phyloP scores from a whole-genome alignment of 2,888 invertebrate genomes.

The Brachypalpus laphriformis region DNA sequence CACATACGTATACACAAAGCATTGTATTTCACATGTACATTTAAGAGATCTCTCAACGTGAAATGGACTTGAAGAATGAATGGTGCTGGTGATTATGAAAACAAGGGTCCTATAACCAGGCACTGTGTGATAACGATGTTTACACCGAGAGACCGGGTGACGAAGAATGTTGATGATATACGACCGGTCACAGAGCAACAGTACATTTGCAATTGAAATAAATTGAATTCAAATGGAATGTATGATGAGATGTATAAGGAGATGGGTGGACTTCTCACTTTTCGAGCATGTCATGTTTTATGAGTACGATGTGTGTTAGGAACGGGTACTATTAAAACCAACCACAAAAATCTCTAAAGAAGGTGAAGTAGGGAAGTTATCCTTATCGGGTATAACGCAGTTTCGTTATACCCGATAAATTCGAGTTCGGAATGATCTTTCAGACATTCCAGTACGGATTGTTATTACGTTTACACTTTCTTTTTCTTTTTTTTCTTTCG shows the following conservation, averaged over 20 bases:
- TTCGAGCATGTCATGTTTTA: neutral
- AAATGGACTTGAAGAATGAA: conserved; percentile 22
- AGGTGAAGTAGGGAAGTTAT: too few relatives aligned
- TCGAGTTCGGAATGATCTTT: too few relatives aligned
- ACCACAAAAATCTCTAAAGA: neutral
- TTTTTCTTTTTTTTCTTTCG: too few relatives aligned
- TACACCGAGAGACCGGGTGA: conserved; percentile 5
- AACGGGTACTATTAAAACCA: neutral
- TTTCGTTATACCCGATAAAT: too few relatives aligned
- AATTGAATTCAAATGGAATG: conserved; percentile 46
- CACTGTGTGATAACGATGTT: conserved; percentile 13
- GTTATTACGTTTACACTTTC: too few relatives aligned
- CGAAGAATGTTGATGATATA: conserved; percentile 47
- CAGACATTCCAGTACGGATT: too few relatives aligned
- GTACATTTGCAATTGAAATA: conserved; percentile 50
- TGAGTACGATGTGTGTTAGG: conserved; percentile 8
- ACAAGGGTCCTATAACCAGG: conserved; percentile 37
- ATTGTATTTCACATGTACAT: neutral
- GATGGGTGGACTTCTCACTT: neutral
- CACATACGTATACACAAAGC: conserved; percentile 2
- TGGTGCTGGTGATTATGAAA: conserved; percentile 53
- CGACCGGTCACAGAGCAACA: conserved; percentile 44
- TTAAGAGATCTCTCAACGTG: conserved; percentile 25
- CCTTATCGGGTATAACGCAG: too few relatives aligned
- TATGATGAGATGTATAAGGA: neutral